Conservation (phyloP, 2,797 vertebrate genomes). For the Anolis apletophallus region DNA sequence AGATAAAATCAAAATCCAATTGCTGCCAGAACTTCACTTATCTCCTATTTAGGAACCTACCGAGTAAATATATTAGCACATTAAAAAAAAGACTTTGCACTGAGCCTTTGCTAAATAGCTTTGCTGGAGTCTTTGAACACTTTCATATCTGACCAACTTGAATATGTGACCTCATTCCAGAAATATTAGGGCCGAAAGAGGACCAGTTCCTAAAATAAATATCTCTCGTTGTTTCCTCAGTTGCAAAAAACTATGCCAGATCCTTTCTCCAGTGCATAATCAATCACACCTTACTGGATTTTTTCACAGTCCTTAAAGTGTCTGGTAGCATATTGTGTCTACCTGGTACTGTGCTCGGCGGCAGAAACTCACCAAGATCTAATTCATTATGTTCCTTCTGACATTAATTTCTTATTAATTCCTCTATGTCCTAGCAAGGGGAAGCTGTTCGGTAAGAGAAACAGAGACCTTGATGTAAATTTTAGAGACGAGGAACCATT, state of each 20-base stretch:
- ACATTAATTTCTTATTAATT: background rate
- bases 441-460: background rate
- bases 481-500: slow-evolving; percentile 28
- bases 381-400: accelerated
- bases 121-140: slow-evolving; percentile 53
- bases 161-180: slow-evolving; percentile 72
- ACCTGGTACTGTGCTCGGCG: background rate
- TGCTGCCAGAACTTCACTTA: background rate
- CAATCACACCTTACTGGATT: slow-evolving; percentile 37
- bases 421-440: background rate
- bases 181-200: slow-evolving; percentile 70
- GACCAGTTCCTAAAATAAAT: slow-evolving; percentile 71
- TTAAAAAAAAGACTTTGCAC: background rate
- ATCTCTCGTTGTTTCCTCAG: slow-evolving; percentile 46
- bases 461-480: background rate
- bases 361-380: background rate
- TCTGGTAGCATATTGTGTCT: slow-evolving; percentile 10
- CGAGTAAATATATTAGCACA: background rate
- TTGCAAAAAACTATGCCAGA: slow-evolving; percentile 56
- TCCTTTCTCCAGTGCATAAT: slow-evolving; percentile 32
- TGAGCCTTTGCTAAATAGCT: background rate
- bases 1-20: background rate
- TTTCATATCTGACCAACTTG: slow-evolving; percentile 68
- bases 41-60: background rate
- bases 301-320: slow-evolving; percentile 18